These are phyloP conservation scores for Panonychus citri DNA, from an alignment of 1,140 invertebrate genomes.

Conservation along the genomic window DNA sequence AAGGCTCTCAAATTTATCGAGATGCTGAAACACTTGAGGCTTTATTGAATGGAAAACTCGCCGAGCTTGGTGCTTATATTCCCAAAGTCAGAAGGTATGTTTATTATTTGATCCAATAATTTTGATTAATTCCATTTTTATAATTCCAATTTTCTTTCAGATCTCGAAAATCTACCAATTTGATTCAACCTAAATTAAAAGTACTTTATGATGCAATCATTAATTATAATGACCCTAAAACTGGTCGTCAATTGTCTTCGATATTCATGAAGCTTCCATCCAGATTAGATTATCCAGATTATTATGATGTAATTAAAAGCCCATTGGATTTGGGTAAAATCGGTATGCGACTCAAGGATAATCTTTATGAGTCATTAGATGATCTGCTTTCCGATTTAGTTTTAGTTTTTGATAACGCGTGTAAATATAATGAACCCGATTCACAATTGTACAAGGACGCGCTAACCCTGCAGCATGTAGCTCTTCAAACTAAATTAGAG, in stretches of 20 bases:
- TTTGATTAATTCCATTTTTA: neutral
- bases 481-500: conserved; percentile 71
- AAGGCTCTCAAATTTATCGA: conserved; percentile 76
- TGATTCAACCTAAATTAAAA: conserved; percentile 40
- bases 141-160: neutral
- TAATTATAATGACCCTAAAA: conserved; percentile 36
- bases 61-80: conserved; percentile 33
- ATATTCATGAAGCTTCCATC: conserved; percentile 41
- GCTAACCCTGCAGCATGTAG: conserved; percentile 65
- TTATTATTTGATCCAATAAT: neutral
- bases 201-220: conserved; percentile 69
- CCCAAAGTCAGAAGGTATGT: neutral
- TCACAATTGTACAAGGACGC: conserved; percentile 98
- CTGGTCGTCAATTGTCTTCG: conserved; percentile 25
- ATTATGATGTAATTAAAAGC: conserved; percentile 90
- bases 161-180: neutral
- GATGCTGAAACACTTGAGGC: conserved; percentile 72
- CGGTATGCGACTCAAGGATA: conserved; percentile 53
- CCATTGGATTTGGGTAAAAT: conserved; percentile 95
- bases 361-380: conserved; percentile 55
- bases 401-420: conserved; percentile 96
- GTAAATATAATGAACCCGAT: conserved; percentile 97
- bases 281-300: conserved; percentile 83
- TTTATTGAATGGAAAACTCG: conserved; percentile 55
- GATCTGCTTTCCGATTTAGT: conserved; percentile 79